Evolutionary conservation across 2,113 vertebrate species (phyloP).

Genomic region (Henicopernis longicauda): DNA sequence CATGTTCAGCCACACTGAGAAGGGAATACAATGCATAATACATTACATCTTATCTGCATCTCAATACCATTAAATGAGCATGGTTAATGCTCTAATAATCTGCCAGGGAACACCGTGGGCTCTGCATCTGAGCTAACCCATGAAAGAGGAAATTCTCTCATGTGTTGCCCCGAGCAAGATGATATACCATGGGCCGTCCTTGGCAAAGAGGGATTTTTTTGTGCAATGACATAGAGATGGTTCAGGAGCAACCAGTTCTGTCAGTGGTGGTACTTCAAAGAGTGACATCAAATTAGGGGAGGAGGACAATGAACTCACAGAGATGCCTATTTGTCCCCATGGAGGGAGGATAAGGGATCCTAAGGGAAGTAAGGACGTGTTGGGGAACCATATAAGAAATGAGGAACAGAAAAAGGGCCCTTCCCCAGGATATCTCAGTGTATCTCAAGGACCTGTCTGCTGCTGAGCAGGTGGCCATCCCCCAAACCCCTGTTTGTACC

Average conservation of each 20-base stretch:
- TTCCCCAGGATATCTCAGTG: neutral
- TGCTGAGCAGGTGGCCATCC: neutral
- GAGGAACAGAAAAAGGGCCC: neutral
- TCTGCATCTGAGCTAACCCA: constrained; percentile 14
- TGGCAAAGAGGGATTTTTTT: neutral
- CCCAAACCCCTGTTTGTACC: neutral
- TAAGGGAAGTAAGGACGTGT: fast-evolving
- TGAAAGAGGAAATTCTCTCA: constrained; percentile 19
- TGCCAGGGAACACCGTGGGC: constrained; percentile 11
- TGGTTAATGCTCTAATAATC: constrained; percentile 49
- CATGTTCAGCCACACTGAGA: neutral
- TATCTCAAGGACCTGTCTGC: neutral
- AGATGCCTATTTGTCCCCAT: neutral
- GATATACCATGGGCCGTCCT: neutral
- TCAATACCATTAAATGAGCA: constrained; percentile 34
- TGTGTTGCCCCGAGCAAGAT: neutral
- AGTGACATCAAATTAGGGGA: neutral
- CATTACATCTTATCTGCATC: constrained; percentile 31
- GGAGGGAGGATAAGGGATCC: neutral
- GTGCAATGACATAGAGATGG: neutral
- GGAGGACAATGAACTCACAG: neutral
- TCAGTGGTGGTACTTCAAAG: neutral
- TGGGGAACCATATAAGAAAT: neutral
- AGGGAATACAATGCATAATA: neutral
- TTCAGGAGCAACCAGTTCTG: neutral